Base-by-base conservation (phyloP, 2,797 vertebrate genomes). In the Myotis vivesi region DNA sequence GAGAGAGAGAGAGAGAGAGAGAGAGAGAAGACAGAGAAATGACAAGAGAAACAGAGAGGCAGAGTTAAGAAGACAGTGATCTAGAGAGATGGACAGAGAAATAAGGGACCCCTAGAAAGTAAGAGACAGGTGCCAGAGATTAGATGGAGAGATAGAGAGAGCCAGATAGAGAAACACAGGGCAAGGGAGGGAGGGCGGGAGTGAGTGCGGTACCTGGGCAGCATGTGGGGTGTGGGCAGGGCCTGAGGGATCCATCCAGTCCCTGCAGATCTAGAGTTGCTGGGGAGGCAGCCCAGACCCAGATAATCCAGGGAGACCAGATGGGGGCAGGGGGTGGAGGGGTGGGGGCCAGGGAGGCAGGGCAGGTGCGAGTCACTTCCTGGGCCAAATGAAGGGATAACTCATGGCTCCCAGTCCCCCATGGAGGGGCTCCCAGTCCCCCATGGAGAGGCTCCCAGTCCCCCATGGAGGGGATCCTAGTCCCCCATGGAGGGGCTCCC, bases 301-400 rank as follows among this genome's bases (percentile, higher is more conserved):
- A 30, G 20, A 2, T 9, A 59, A 72, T 66, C 72, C 66, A 51
- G 41, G 9, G 68, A 81, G 64, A 5, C 38, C 4, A 1, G 36
- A 68, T 17, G 1, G 17, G 38, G 80, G 36, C 11, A 7, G 41
- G 8, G 9, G 91, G 85, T 0, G 4, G 36, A n/a, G 25, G 49
- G 22, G 38, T 9, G 13, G 62, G 41, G 81, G 46, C 38, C 7
- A 2, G 46, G 28, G 77, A 75, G 55, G 66, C 62, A 25, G 3
- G n/a, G 36, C 17, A 5, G 23, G 72, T 0, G 0, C 92, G 95
- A 96, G 71, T 96, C 94, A 94, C 81, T 95, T 96, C 90, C 92
- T 87, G 87, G 87, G 71, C 79, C 49, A 2, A 72, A 71, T 22
- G 69, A 53, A 75, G 36, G 28, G 12, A 19, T 96, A 89, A 95